Conservation (phyloP, 1,140 invertebrate species). For the Lethrus apterus region DNA sequence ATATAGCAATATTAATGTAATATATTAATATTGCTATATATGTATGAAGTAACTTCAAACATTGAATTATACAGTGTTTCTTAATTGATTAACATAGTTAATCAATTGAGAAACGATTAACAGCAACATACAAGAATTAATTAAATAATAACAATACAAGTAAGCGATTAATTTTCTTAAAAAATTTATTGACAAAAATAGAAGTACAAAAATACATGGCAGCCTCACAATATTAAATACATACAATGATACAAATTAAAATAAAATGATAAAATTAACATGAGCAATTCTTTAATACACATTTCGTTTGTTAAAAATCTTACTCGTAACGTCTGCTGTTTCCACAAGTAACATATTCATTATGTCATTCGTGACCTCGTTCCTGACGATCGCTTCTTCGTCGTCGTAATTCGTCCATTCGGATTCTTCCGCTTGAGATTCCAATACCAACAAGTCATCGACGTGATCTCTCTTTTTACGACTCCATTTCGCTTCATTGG, state of each 20-base stretch:
- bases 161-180: too few relatives aligned
- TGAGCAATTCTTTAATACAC: neutral
- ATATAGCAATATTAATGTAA: too few relatives aligned
- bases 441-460: conserved; percentile 60
- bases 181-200: conserved; percentile 11
- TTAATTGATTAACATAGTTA: too few relatives aligned
- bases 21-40: too few relatives aligned
- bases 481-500: conserved; percentile 56
- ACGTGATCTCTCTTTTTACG: conserved; percentile 64
- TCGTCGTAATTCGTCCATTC: conserved; percentile 66
- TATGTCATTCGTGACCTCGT: conserved; percentile 56
- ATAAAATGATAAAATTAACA: conserved; percentile 3
- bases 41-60: too few relatives aligned
- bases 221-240: conserved; percentile 11
- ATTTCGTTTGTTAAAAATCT: conserved; percentile 18
- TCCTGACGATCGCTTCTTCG: conserved; percentile 62
- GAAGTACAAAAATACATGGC: conserved; percentile 16
- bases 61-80: too few relatives aligned
- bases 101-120: too few relatives aligned
- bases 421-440: conserved; percentile 61
- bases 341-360: conserved; percentile 56
- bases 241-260: conserved; percentile 7
- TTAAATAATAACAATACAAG: too few relatives aligned
- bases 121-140: too few relatives aligned
- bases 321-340: conserved; percentile 41